Evolutionary conservation across 2,888 invertebrate genomes (phyloP).

Genomic region (Nomada fabriciana): DNA sequence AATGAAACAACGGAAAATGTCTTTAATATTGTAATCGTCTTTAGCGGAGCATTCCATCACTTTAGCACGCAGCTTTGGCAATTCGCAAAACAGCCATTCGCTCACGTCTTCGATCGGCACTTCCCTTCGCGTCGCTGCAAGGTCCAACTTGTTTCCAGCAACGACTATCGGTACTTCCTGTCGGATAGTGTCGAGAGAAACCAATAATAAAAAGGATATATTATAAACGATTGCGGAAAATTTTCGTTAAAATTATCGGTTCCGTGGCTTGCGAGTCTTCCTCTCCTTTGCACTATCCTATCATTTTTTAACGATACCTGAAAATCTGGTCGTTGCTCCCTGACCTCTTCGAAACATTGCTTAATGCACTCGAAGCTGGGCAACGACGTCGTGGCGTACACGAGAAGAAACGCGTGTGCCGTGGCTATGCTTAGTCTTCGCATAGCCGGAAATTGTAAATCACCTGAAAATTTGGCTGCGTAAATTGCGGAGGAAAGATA

Average conservation of each 20-base stretch:
- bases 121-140: slow-evolving; percentile 89
- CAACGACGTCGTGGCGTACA: slow-evolving; percentile 92
- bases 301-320: slow-evolving; percentile 81
- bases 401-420: slow-evolving; percentile 94
- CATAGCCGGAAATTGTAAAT: slow-evolving; percentile 96
- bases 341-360: slow-evolving; percentile 92
- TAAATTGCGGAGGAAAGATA: background rate
- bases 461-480: slow-evolving; percentile 85
- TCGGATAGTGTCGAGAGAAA: background rate
- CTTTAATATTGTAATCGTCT: slow-evolving; percentile 91
- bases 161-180: slow-evolving; percentile 94
- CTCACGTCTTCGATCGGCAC: slow-evolving; percentile 92
- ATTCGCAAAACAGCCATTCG: slow-evolving; percentile 92
- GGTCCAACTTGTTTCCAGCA: slow-evolving; percentile 94
- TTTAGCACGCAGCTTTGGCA: slow-evolving; percentile 90
- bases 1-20: slow-evolving; percentile 92
- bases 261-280: too few species aligned
- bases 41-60: slow-evolving; percentile 92
- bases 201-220: too few species aligned
- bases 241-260: too few species aligned
- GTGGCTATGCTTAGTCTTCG: slow-evolving; percentile 93
- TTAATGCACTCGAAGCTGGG: slow-evolving; percentile 91
- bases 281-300: background rate
- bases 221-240: too few species aligned
- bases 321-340: slow-evolving; percentile 91